These are phyloP conservation scores for Danionella dracula DNA, from an alignment of 2,797 vertebrate genomes.

Conservation along the genomic window DNA sequence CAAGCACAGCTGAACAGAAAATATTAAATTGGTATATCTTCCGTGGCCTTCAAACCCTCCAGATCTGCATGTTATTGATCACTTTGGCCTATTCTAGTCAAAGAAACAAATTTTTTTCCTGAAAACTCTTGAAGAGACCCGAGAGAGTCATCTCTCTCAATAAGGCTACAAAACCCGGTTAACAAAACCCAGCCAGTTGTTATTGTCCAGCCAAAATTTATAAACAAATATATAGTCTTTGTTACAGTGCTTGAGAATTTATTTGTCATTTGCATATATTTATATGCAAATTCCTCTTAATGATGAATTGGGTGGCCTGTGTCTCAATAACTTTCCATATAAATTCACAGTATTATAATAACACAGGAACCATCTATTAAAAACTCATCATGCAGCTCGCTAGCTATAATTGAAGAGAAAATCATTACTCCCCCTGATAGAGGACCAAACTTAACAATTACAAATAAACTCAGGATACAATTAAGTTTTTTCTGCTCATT, in stretches of 20 bases:
- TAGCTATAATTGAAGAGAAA: background rate
- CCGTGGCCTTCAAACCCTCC: too few relatives aligned
- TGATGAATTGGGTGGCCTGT: slow-evolving; percentile 5
- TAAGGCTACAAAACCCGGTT: too few relatives aligned
- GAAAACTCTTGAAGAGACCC: too few relatives aligned
- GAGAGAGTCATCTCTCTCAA: too few relatives aligned
- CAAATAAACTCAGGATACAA: background rate
- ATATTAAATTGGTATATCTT: too few relatives aligned
- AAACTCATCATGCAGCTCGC: background rate
- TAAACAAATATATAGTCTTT: slow-evolving; percentile 25
- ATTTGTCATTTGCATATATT: slow-evolving; percentile 30
- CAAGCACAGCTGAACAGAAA: too few relatives aligned
- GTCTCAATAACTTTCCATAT: slow-evolving; percentile 7
- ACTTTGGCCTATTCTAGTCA: too few relatives aligned
- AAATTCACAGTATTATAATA: slow-evolving; percentile 28
- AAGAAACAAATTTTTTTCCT: too few relatives aligned
- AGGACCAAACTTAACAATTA: background rate
- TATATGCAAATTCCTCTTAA: slow-evolving; percentile 23
- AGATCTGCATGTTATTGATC: too few relatives aligned
- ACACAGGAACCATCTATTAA: slow-evolving; percentile 29
- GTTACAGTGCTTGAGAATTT: slow-evolving; percentile 33
- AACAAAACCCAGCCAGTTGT: too few relatives aligned
- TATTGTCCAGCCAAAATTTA: too few relatives aligned
- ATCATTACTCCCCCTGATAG: background rate
- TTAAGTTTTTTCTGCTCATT: background rate